Conservation (phyloP, 2,113 vertebrate genomes). For the Ivindomyrus marchei region DNA sequence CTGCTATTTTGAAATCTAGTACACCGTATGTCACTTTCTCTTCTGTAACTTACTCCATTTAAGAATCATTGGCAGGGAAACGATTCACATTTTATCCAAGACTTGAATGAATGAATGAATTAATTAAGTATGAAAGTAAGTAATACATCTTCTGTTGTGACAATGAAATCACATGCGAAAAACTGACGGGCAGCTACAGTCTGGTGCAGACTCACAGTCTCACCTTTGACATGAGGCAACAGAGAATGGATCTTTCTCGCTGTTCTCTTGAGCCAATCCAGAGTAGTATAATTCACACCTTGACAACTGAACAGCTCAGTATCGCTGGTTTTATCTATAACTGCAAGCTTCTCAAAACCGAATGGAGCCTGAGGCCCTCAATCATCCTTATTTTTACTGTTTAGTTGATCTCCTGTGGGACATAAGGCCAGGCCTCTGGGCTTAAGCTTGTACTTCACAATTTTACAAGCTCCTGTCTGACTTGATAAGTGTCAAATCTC, state of each 20-base stretch:
- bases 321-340: not conserved
- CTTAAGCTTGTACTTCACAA: slow-evolving; percentile 20
- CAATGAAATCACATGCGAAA: not conserved
- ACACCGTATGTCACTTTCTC: not conserved
- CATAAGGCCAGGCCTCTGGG: slow-evolving; percentile 21
- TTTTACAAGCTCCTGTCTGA: slow-evolving; percentile 37
- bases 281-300: not conserved
- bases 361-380: not conserved
- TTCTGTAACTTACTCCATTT: not conserved
- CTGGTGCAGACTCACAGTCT: too few species aligned
- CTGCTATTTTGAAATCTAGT: too few species aligned
- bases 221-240: not conserved
- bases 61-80: not conserved
- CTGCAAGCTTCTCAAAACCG: not conserved
- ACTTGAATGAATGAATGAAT: not conserved
- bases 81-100: not conserved
- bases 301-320: too few species aligned
- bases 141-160: not conserved
- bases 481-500: slow-evolving; percentile 36
- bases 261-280: not conserved
- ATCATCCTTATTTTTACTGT: not conserved
- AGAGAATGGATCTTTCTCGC: not conserved
- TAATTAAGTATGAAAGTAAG: too few species aligned
- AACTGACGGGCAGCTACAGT: not conserved
- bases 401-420: not conserved